Conservation (phyloP, 2,888 invertebrate genomes). For the Mantis religiosa region DNA sequence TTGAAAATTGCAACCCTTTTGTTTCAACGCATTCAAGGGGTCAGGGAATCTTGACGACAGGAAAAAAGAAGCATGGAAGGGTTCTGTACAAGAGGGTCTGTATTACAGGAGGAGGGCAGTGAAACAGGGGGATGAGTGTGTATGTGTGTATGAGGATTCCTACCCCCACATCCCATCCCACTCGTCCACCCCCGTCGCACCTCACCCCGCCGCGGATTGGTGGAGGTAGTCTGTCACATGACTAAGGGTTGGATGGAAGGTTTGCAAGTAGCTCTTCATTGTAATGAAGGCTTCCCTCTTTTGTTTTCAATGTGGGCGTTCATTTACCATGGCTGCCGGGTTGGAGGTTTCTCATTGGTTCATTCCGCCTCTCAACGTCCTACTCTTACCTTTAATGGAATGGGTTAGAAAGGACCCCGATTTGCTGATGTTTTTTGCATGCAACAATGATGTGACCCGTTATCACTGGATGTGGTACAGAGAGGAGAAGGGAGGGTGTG, state of each 20-base stretch:
- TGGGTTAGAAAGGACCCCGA: conserved; percentile 7
- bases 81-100: conserved; percentile 16
- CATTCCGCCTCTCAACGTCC: conserved; percentile 17
- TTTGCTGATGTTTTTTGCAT: conserved; percentile 25
- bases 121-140: neutral
- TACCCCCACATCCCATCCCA: neutral
- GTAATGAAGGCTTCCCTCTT: conserved; percentile 29
- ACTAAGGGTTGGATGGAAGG: conserved; percentile 28
- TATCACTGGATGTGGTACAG: neutral
- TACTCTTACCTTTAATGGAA: conserved; percentile 9
- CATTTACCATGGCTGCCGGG: conserved; percentile 24
- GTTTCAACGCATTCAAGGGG: conserved; percentile 27
- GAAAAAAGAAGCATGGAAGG: neutral
- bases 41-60: conserved; percentile 23
- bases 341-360: conserved; percentile 27
- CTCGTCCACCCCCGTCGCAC: conserved; percentile 31
- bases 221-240: conserved; percentile 36
- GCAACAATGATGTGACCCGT: conserved; percentile 8
- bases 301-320: conserved; percentile 22
- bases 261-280: conserved; percentile 29
- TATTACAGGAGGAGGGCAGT: neutral
- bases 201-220: conserved; percentile 41
- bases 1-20: conserved; percentile 29
- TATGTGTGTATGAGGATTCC: neutral
- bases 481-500: neutral